Conservation (phyloP, 2,888 invertebrate species). For the Tipula lateralis region DNA sequence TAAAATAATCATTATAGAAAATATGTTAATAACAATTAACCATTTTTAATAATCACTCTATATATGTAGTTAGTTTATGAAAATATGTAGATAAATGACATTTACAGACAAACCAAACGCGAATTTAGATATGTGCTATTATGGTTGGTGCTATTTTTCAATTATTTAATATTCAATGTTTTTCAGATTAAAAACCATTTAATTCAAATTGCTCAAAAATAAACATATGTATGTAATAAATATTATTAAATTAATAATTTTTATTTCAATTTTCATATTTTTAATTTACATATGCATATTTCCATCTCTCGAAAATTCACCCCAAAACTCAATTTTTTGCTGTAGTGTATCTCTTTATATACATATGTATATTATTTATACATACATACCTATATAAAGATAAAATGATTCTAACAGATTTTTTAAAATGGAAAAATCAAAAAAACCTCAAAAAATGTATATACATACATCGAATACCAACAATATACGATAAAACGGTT, state of each 20-base stretch:
- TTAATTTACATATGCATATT: not conserved
- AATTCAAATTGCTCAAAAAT: not conserved
- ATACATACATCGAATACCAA: not conserved
- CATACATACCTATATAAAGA: not conserved
- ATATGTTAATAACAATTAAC: not conserved
- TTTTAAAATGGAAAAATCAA: not conserved
- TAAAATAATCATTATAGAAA: not conserved
- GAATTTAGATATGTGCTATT: not conserved
- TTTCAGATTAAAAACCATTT: not conserved
- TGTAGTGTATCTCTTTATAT: no score
- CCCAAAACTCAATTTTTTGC: not conserved
- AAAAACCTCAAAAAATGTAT: not conserved
- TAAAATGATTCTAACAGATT: not conserved
- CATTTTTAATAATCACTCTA: not conserved
- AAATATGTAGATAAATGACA: not conserved
- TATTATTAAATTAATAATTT: constrained; percentile 19
- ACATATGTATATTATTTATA: not conserved
- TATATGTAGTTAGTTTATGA: not conserved
- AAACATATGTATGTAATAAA: not conserved
- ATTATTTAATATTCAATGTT: constrained; percentile 24
- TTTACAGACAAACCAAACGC: not conserved
- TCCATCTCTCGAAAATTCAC: not conserved
- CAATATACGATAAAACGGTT: not conserved
- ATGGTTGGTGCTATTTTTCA: not conserved
- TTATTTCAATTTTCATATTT: constrained; percentile 13